phyloP scores from a whole-genome alignment of 1,140 invertebrate species.

The Orius insidiosus region DNA sequence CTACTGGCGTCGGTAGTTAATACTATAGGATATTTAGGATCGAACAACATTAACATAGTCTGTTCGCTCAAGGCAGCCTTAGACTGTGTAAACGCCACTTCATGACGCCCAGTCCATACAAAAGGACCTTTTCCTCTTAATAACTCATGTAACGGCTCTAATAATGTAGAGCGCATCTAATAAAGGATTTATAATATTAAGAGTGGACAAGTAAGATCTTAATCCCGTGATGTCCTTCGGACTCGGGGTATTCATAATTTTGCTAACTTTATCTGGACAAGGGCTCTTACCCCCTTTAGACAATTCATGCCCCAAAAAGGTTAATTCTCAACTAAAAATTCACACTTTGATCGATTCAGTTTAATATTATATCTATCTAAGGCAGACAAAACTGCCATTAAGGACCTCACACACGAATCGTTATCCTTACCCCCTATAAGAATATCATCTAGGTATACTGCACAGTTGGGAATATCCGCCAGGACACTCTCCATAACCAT shows the following conservation, averaged over 20 bases:
- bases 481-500: conserved; percentile 23
- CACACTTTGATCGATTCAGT: neutral
- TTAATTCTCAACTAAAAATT: neutral
- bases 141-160: conserved; percentile 9
- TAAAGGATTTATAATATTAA: conserved; percentile 12
- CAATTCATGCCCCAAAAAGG: conserved; percentile 7
- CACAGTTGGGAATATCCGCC: conserved; percentile 12
- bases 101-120: conserved; percentile 8
- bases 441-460: conserved; percentile 2
- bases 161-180: neutral
- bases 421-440: conserved; percentile 1
- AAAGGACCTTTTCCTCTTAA: neutral
- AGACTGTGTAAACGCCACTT: conserved; percentile 13
- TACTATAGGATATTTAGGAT: conserved; percentile 16
- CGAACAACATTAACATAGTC: conserved; percentile 14
- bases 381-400: conserved; percentile 2
- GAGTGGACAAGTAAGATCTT: neutral
- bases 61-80: conserved; percentile 9
- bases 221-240: conserved; percentile 6
- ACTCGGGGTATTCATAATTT: neutral
- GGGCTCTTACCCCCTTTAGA: neutral
- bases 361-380: conserved; percentile 10
- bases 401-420: neutral
- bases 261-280: neutral
- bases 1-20: too few species aligned